phyloP scores from a whole-genome alignment of 2,888 invertebrate genomes.

The Lasiommata megera region DNA sequence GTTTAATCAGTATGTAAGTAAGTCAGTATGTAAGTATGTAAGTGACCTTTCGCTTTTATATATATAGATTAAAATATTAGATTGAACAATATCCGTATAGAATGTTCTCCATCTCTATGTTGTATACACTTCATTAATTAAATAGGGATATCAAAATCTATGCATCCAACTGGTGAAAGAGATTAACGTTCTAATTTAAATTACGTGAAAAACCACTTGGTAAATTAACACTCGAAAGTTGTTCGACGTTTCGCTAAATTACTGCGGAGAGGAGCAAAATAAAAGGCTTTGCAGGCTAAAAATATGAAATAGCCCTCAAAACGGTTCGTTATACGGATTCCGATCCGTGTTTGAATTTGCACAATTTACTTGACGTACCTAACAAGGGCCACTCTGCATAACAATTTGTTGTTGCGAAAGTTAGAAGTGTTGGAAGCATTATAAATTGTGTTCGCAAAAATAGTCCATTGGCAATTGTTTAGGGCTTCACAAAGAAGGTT shows the following conservation, averaged over 20 bases:
- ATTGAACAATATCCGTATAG: no score
- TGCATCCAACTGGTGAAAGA: no score
- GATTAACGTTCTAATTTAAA: not conserved
- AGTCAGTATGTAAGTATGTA: no score
- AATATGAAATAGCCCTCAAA: constrained; percentile 28
- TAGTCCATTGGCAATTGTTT: no score
- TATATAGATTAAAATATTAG: no score
- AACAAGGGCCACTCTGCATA: constrained; percentile 1
- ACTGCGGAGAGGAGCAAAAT: constrained; percentile 7
- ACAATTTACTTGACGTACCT: constrained; percentile 20
- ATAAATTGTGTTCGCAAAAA: not conserved
- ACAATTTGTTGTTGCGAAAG: constrained; percentile 5
- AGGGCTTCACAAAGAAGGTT: no score
- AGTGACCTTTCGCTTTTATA: no score
- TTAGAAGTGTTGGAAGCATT: not conserved
- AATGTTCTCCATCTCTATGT: no score
- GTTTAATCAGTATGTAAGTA: no score
- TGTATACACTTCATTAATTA: no score
- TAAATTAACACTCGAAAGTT: constrained; percentile 1
- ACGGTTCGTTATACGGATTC: constrained; percentile 25
- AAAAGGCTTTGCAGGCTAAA: constrained; percentile 25
- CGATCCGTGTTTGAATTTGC: constrained; percentile 26
- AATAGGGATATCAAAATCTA: no score
- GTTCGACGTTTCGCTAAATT: not conserved
- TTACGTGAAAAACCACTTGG: not conserved